A percentile compares a stretch with the other conserved stretches of the same genome.
Evolutionary conservation across 2,888 invertebrate species (phyloP).

Genomic region (Heteromyza rotundicornis): DNA sequence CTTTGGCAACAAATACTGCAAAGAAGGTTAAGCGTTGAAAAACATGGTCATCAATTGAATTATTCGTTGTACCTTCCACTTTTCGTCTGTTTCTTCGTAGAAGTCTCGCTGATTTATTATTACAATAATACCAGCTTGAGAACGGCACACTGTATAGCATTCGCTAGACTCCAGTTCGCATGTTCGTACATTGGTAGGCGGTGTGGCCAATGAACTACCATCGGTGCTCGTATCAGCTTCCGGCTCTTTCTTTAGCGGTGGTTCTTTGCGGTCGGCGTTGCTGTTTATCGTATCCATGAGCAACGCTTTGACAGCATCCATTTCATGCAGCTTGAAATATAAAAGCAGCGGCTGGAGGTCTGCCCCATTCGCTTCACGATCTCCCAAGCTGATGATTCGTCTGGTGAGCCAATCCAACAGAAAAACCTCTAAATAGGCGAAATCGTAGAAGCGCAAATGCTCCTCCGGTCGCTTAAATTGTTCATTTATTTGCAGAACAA

Average conservation of each 20-base stretch:
- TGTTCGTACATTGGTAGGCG: not conserved
- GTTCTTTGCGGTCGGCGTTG: slow-evolving; percentile 21
- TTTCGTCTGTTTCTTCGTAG: slow-evolving; percentile 38
- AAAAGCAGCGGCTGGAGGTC: slow-evolving; percentile 47
- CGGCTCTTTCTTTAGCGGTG: not conserved
- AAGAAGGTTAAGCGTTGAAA: too few relatives aligned
- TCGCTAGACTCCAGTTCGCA: slow-evolving; percentile 11
- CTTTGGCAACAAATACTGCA: slow-evolving; percentile 43
- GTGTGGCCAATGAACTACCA: too few relatives aligned
- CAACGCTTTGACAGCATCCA: slow-evolving; percentile 39
- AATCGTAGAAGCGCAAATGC: slow-evolving; percentile 49
- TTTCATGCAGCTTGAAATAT: slow-evolving; percentile 52
- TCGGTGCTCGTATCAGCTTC: not conserved
- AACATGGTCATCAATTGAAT: not conserved
- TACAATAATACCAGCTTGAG: slow-evolving; percentile 50
- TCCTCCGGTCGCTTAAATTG: slow-evolving; percentile 34
- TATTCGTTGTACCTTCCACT: slow-evolving; percentile 42
- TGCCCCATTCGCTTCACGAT: slow-evolving; percentile 37
- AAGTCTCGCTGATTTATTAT: slow-evolving; percentile 58
- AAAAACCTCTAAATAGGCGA: slow-evolving; percentile 52
- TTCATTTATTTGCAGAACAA: slow-evolving; percentile 44
- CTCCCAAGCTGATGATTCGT: slow-evolving; percentile 43
- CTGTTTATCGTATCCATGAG: slow-evolving; percentile 42
- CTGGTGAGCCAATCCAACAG: slow-evolving; percentile 54
- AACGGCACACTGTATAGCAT: slow-evolving; percentile 38